phyloP scores from a whole-genome alignment of 2,888 invertebrate genomes.

The Branchipolynoe longqiensis region DNA sequence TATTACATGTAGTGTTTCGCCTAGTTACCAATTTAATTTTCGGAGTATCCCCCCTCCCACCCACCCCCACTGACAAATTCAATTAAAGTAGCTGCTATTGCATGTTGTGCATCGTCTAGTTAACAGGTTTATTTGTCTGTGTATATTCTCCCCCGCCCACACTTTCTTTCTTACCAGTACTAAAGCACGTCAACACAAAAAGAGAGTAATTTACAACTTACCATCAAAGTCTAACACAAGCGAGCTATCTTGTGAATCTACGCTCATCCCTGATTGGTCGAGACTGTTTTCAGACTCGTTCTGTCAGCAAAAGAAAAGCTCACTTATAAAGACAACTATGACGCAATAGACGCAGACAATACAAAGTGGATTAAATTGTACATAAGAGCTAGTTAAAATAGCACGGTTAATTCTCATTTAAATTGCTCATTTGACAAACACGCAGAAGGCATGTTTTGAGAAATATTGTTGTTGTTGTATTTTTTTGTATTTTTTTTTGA shows the following conservation, averaged over 20 bases:
- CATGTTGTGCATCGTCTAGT: no score
- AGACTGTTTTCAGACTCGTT: slow-evolving; percentile 65
- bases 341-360: no score
- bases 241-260: slow-evolving; percentile 73
- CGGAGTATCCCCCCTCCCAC: no score
- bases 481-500: no score
- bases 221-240: slow-evolving; percentile 78
- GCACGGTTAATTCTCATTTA: not conserved
- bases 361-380: not conserved
- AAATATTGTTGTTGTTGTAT: not conserved
- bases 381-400: not conserved
- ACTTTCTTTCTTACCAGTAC: no score
- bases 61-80: no score
- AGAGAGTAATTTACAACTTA: slow-evolving; percentile 65
- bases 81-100: no score
- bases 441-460: not conserved
- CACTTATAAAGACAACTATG: not conserved
- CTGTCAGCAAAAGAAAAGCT: slow-evolving; percentile 53
- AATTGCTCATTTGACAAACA: no score
- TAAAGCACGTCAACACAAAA: not conserved
- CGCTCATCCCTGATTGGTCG: slow-evolving; percentile 72
- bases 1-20: no score
- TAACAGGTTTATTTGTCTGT: no score
- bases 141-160: no score
- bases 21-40: no score